Evolutionary conservation across 1,140 invertebrate genomes (phyloP).

Genomic region (Carposina sasakii): DNA sequence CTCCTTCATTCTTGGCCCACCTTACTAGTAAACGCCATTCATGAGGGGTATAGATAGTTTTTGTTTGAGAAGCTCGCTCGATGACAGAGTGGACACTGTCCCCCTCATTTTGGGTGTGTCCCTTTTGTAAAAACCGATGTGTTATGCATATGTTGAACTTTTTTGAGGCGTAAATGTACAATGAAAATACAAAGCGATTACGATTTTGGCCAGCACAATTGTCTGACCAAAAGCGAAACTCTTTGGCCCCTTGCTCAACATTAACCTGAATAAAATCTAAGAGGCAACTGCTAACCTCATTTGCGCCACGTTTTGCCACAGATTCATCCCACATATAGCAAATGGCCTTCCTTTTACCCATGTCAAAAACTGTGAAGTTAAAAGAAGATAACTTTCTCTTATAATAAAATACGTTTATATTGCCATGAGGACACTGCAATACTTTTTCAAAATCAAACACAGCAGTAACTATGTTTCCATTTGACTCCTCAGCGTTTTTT

Average conservation of each 20-base stretch:
- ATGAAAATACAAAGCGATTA: constrained; percentile 31
- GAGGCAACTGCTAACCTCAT: constrained; percentile 28
- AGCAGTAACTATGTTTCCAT: constrained; percentile 19
- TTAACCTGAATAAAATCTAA: constrained; percentile 21
- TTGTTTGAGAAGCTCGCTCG: constrained; percentile 27
- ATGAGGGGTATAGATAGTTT: constrained; percentile 27
- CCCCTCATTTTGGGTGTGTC: constrained; percentile 39
- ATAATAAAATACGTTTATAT: constrained; percentile 25
- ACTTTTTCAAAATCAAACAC: constrained; percentile 42
- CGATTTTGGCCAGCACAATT: constrained; percentile 45
- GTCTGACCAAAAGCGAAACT: constrained; percentile 41
- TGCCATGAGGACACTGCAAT: constrained; percentile 26
- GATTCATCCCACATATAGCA: constrained; percentile 35
- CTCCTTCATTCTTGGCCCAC: no score
- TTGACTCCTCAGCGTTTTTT: constrained; percentile 14
- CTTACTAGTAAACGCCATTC: constrained; percentile 29
- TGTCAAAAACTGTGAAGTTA: constrained; percentile 36
- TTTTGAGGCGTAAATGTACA: constrained; percentile 26
- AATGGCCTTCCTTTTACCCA: constrained; percentile 19
- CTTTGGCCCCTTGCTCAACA: constrained; percentile 24
- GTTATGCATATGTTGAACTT: constrained; percentile 25
- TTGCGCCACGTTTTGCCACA: constrained; percentile 26
- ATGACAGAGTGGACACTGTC: constrained; percentile 39
- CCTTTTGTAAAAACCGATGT: constrained; percentile 31
- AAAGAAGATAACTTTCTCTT: constrained; percentile 29